Evolutionary conservation across 2,888 invertebrate species (phyloP), one percentile per base, ranked within the genome.

Genomic region (Polyommatus iphigenia): DNA sequence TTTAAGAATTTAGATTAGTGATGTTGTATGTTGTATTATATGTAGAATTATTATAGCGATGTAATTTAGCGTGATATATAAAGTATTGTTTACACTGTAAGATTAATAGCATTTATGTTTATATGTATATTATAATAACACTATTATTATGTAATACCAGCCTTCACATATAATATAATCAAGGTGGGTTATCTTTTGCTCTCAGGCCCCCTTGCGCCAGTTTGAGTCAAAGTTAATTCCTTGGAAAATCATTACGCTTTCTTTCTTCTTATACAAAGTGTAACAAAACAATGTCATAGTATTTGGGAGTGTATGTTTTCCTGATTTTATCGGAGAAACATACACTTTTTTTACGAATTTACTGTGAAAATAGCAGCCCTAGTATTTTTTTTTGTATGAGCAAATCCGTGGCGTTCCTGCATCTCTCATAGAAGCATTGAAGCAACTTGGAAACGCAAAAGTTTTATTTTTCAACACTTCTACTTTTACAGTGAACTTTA

Each of bases 101-200:
- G 20, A 24, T 10, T 8, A 24, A 59, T 59, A 29, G 6, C 13
- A 67, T 67, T 24, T 29, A 67, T 29, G 15, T 29, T 15, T 29
- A 29, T 29, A 67, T 29, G 15, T 29, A 29, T 29, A 29, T 20
- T 10, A 62, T 13, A 13, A 62, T 67, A 67, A 67, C 24, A 24
- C 18, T 18, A 29, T 24, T 67, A 67, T 59, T 20, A 24, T 32
- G 67, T 67, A 15, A 15, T 67, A 67, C 13, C 67, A 67, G 67
- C 29, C 29, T 67, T 67, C 67, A 15, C 29, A 32, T 67, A 67
- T 62, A 59, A 67, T 62, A 59, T 8, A 50, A 79, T 79, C 59
- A 81, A 82, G 82, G 82, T 82, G 80, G 82, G 81, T 82, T 81
- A 79, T 20, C 76, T 29, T 20, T 78, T 62, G 77, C 72, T n/a